These are phyloP conservation scores for Pasiphila rectangulata DNA, from an alignment of 2,888 invertebrate species.

Conservation along the genomic window DNA sequence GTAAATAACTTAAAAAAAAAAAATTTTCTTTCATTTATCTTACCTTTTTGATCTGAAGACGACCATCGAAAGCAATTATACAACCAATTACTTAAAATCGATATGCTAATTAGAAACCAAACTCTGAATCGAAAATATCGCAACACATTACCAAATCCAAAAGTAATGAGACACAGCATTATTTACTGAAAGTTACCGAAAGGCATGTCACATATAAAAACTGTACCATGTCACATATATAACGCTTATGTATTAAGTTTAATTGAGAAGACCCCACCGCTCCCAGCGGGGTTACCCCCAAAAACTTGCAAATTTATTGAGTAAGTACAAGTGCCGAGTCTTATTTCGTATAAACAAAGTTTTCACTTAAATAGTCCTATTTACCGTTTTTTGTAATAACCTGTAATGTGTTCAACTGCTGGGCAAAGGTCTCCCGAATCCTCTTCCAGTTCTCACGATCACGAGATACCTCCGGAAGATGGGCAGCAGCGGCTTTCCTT, in stretches of 20 bases:
- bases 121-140: constrained; percentile 28
- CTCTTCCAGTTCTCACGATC: no score
- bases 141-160: constrained; percentile 47
- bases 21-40: no score
- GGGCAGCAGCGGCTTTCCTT: no score
- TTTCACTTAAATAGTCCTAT: not conserved
- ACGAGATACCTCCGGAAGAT: no score
- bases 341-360: not conserved
- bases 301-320: constrained; percentile 74
- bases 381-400: no score
- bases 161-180: constrained; percentile 69
- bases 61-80: no score
- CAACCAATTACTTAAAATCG: no score
- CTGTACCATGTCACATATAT: constrained; percentile 76
- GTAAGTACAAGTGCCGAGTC: constrained; percentile 39
- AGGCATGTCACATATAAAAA: constrained; percentile 74
- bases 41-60: no score
- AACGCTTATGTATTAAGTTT: constrained; percentile 73
- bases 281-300: constrained; percentile 75
- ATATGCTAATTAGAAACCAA: constrained; percentile 37
- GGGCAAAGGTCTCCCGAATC: no score
- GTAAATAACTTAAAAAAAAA: no score
- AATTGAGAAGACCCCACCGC: constrained; percentile 69
- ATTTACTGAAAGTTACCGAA: constrained; percentile 63
- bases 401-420: no score